These are phyloP conservation scores for Pollicipes pollicipes DNA, from an alignment of 1,140 invertebrate species.

Conservation along the genomic window DNA sequence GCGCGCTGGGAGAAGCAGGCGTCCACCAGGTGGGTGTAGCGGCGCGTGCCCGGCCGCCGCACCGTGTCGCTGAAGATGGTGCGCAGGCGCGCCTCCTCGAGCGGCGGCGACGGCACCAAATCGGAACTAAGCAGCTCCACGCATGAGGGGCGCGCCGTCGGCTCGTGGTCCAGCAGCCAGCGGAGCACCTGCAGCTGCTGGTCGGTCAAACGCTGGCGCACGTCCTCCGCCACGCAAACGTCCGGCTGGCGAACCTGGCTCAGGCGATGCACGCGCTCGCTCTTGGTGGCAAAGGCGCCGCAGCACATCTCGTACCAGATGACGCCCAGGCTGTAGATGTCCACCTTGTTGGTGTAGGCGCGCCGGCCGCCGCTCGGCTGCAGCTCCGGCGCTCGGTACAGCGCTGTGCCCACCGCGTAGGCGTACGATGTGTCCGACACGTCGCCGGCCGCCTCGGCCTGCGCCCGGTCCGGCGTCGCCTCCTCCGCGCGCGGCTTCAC, in stretches of 20 bases:
- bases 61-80: constrained; percentile 56
- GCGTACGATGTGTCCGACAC: constrained; percentile 24
- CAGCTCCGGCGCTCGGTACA: constrained; percentile 49
- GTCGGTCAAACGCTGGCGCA: constrained; percentile 29
- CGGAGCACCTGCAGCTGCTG: constrained; percentile 30
- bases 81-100: constrained; percentile 53
- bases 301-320: constrained; percentile 92
- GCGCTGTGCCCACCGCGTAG: constrained; percentile 72
- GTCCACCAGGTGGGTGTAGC: constrained; percentile 37
- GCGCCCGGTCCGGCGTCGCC: constrained; percentile 7
- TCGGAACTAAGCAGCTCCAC: constrained; percentile 60
- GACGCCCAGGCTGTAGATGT: constrained; percentile 80
- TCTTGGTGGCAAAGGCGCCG: constrained; percentile 54
- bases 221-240: constrained; percentile 46
- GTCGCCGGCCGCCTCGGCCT: constrained; percentile 12
- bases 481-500: constrained; percentile 13
- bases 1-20: constrained; percentile 7
- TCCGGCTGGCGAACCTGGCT: constrained; percentile 43
- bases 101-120: constrained; percentile 51
- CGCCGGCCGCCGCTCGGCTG: constrained; percentile 16
- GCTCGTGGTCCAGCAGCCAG: constrained; percentile 71
- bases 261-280: constrained; percentile 70
- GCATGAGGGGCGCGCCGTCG: constrained; percentile 58
- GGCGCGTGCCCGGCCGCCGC: constrained; percentile 57
- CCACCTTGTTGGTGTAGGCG: constrained; percentile 57